Conservation (phyloP, 2,113 vertebrate genomes). For the Ageneiosus marmoratus region DNA sequence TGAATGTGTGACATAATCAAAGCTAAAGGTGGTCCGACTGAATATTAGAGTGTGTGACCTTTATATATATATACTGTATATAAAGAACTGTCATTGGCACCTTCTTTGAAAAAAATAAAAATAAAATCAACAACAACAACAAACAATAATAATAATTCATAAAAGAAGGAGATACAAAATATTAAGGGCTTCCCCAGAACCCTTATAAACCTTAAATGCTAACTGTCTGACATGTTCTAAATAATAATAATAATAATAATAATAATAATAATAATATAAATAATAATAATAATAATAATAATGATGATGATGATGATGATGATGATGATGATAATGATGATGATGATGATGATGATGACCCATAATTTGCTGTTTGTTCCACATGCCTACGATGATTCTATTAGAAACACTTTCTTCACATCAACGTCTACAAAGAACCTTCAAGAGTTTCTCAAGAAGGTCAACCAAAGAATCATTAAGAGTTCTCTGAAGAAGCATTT, state of each 20-base stretch:
- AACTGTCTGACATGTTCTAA: background rate
- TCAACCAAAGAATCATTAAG: background rate
- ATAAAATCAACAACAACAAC: too few relatives aligned
- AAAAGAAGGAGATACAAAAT: background rate
- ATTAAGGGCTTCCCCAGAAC: background rate
- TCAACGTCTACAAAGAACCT: background rate
- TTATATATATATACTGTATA: too few relatives aligned
- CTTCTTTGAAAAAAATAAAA: too few relatives aligned
- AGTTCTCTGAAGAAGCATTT: background rate
- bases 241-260: background rate
- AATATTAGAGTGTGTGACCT: too few relatives aligned
- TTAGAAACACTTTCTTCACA: background rate
- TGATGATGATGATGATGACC: background rate
- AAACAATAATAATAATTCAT: background rate
- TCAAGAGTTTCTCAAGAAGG: background rate
- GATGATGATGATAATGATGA: too few relatives aligned
- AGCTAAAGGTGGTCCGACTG: too few relatives aligned
- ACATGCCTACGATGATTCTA: background rate
- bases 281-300: too few relatives aligned
- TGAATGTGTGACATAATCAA: too few relatives aligned
- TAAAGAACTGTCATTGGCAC: too few relatives aligned
- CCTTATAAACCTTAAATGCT: background rate
- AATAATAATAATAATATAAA: too few relatives aligned
- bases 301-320: too few relatives aligned
- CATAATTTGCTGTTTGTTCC: background rate